Evolutionary conservation across 1,140 invertebrate species (phyloP).

Genomic region (Carposina sasakii): DNA sequence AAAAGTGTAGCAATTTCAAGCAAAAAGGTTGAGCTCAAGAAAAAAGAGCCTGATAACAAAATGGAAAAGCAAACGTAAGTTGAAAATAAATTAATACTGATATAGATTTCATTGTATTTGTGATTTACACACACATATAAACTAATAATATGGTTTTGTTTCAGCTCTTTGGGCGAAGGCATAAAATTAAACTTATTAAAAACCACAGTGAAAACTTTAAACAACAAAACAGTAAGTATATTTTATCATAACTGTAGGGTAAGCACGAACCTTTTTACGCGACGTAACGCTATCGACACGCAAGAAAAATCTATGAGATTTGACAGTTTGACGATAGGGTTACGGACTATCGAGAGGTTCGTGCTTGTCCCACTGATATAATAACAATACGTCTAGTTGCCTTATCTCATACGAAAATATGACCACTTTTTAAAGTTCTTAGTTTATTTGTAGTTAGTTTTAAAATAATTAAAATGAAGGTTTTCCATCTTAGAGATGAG

Average conservation of each 20-base stretch:
- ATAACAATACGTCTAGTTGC: no score
- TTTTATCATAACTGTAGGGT: constrained; percentile 2
- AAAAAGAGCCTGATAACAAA: constrained; percentile 56
- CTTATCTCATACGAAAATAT: no score
- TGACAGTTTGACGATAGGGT: no score
- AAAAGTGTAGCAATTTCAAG: constrained; percentile 70
- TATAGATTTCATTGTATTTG: constrained; percentile 3
- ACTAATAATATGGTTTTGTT: constrained; percentile 23
- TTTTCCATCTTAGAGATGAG: no score
- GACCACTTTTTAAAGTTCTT: no score
- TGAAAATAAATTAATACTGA: constrained; percentile 24
- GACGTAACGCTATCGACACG: no score
- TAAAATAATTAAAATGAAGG: no score
- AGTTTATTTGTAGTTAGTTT: no score
- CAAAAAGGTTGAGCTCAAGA: constrained; percentile 62
- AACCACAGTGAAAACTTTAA: constrained; percentile 53
- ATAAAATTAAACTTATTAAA: constrained; percentile 69
- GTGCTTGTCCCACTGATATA: no score
- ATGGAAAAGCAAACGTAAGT: constrained; percentile 28
- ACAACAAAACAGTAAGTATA: constrained; percentile 52
- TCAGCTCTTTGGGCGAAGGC: constrained; percentile 49
- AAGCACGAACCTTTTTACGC: not conserved
- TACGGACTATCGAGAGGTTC: no score
- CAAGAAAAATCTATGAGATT: no score
- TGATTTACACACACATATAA: constrained; percentile 14